Percentiles rank a stretch among this genome's conserved stretches.
phyloP scores from a whole-genome alignment of 2,113 vertebrate genomes.

The Coptodon rendalli region DNA sequence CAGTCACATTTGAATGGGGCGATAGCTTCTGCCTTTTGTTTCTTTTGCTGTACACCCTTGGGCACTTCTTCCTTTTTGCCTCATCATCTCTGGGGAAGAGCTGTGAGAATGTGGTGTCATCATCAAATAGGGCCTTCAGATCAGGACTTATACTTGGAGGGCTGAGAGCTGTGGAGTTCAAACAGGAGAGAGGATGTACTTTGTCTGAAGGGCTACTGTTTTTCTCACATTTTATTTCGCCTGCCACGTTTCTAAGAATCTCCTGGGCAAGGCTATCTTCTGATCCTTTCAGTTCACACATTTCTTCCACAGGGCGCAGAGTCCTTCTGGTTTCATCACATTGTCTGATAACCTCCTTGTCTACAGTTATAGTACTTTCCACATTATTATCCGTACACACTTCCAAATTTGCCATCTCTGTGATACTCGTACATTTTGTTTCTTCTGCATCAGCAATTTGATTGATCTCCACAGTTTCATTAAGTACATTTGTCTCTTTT shows the following conservation, averaged over 20 bases:
- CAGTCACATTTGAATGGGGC: background rate
- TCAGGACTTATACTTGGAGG: constrained; percentile 34
- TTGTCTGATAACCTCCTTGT: constrained; percentile 11
- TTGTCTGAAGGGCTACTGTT: constrained; percentile 37
- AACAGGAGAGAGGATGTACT: constrained; percentile 23
- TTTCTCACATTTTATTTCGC: constrained; percentile 66
- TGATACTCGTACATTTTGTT: constrained; percentile 15
- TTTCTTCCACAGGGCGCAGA: constrained; percentile 14
- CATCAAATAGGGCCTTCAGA: constrained; percentile 76
- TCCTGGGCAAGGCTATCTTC: constrained; percentile 46
- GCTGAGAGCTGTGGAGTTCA: constrained; percentile 31
- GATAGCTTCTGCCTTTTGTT: constrained; percentile 74
- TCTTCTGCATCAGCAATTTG: constrained; percentile 11
- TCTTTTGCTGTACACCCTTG: constrained; percentile 85
- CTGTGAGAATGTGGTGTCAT: constrained; percentile 83
- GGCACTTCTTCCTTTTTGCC: constrained; percentile 81
- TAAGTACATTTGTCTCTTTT: constrained; percentile 8
- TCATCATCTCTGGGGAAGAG: constrained; percentile 83
- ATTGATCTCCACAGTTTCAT: constrained; percentile 9
- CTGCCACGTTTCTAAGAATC: constrained; percentile 45
- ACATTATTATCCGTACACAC: constrained; percentile 4
- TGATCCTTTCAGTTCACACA: constrained; percentile 31
- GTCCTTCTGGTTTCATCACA: constrained; percentile 13
- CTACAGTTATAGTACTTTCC: background rate
- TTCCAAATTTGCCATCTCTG: constrained; percentile 11